These are phyloP conservation scores for Augochlora pura DNA, from an alignment of 1,140 invertebrate species.

Conservation along the genomic window DNA sequence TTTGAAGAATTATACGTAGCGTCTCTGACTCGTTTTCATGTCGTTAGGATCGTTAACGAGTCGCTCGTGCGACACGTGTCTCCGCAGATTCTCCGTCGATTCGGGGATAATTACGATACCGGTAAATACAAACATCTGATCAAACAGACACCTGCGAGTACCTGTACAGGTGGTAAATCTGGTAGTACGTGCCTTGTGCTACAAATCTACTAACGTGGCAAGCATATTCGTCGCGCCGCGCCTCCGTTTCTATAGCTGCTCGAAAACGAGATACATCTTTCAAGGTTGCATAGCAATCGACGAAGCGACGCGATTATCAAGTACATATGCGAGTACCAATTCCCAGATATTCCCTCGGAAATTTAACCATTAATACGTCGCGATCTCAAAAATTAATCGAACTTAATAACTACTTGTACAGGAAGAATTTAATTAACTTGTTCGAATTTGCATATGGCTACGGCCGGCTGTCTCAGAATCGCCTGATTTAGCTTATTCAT, in stretches of 20 bases:
- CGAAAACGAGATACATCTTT: too few species aligned
- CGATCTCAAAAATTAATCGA: too few species aligned
- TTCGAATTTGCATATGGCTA: too few species aligned
- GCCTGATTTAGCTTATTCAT: too few species aligned
- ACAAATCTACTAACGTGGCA: not conserved
- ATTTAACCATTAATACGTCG: not conserved
- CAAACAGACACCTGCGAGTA: slow-evolving; percentile 1
- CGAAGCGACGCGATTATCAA: too few species aligned
- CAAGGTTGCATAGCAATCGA: too few species aligned
- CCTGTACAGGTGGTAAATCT: not conserved
- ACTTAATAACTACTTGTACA: too few species aligned
- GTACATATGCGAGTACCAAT: too few species aligned
- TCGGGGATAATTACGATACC: not conserved
- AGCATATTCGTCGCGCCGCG: not conserved
- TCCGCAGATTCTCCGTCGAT: not conserved
- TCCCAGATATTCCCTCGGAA: too few species aligned
- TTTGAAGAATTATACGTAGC: not conserved
- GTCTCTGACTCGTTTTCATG: not conserved
- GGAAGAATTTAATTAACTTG: too few species aligned
- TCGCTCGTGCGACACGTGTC: not conserved
- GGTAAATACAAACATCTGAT: not conserved
- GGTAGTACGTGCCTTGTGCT: not conserved
- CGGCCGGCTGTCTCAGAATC: too few species aligned
- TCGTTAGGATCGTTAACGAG: not conserved
- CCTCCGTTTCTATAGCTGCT: not conserved